These are phyloP conservation scores for Corythucha ciliata DNA, from an alignment of 2,888 invertebrate species.

Conservation along the genomic window DNA sequence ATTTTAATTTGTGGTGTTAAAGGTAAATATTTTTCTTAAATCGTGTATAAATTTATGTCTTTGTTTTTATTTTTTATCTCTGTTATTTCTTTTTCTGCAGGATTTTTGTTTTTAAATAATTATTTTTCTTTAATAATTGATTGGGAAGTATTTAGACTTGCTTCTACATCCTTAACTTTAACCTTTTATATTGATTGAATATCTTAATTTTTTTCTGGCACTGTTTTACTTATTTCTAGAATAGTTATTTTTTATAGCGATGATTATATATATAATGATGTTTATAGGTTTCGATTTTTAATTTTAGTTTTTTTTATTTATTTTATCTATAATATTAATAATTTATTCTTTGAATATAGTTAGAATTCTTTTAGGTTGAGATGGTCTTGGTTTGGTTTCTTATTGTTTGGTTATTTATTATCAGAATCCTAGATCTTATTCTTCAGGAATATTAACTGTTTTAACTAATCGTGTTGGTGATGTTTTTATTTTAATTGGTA, in stretches of 20 bases:
- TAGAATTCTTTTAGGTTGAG: constrained; percentile 61
- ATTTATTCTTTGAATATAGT: constrained; percentile 60
- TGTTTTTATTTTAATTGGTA: constrained; percentile 34
- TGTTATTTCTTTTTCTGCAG: no score
- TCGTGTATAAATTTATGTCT: no score
- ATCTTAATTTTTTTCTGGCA: constrained; percentile 53
- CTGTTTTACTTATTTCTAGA: constrained; percentile 57
- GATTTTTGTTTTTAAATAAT: no score
- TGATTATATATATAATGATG: constrained; percentile 52
- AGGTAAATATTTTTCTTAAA: no score
- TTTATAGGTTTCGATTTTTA: constrained; percentile 54
- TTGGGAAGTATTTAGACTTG: no score
- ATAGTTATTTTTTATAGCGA: constrained; percentile 55
- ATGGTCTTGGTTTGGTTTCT: constrained; percentile 62
- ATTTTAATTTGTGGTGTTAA: no score
- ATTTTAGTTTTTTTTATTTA: constrained; percentile 55
- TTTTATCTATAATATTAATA: constrained; percentile 56
- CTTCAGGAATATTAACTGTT: constrained; percentile 61
- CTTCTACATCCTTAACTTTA: no score
- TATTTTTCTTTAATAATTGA: no score
- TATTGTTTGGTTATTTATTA: constrained; percentile 65
- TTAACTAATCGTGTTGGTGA: constrained; percentile 66
- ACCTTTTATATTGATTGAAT: constrained; percentile 62
- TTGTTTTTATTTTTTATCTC: no score
- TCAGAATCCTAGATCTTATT: constrained; percentile 57